A percentile compares a stretch with the other conserved stretches of the same genome.
These are phyloP conservation scores for Cladopsammia gracilis DNA, from an alignment of 64 coral and sea anemone species.

Conservation along the genomic window DNA sequence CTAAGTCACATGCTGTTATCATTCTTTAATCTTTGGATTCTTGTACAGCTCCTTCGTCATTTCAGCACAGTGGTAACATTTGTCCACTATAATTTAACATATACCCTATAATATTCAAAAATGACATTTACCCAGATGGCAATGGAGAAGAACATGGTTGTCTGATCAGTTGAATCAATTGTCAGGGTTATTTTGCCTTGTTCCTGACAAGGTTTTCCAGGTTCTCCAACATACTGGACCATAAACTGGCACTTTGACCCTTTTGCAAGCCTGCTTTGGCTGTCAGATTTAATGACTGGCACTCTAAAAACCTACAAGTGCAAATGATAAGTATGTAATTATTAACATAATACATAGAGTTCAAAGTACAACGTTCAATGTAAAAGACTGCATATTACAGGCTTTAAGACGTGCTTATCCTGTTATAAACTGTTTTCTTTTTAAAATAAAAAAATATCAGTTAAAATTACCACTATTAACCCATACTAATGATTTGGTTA, in stretches of 20 bases:
- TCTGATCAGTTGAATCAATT: neutral
- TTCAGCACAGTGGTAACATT: no score
- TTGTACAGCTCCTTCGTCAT: no score
- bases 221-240: neutral
- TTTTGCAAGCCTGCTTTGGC: constrained; percentile 2
- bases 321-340: neutral
- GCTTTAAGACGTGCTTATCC: no score
- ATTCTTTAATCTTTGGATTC: no score
- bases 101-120: neutral
- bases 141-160: constrained; percentile 2
- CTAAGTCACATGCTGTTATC: no score
- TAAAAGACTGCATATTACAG: no score
- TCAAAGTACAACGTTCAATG: no score
- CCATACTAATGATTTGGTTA: no score
- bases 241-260: neutral
- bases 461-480: no score
- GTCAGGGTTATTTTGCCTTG: constrained; percentile 24
- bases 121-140: neutral
- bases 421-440: neutral
- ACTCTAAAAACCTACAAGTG: neutral
- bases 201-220: neutral
- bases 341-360: neutral
- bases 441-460: neutral
- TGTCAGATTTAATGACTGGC: neutral
- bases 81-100: neutral